phyloP scores from a whole-genome alignment of 1,140 invertebrate genomes.

The Psix sp. region DNA sequence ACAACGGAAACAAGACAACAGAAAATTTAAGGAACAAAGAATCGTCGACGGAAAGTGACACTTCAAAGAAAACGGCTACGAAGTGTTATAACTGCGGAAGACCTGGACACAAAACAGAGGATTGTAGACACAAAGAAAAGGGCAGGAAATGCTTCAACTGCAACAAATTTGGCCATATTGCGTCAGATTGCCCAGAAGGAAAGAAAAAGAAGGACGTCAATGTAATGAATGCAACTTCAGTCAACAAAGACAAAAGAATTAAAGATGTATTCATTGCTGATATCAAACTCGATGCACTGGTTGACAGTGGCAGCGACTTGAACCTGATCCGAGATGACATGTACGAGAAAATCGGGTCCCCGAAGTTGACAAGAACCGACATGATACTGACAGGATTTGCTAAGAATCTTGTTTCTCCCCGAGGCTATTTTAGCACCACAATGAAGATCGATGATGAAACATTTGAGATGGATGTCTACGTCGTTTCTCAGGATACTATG shows the following conservation, averaged over 20 bases:
- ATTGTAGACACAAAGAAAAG: conserved; percentile 29
- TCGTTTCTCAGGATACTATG: conserved; percentile 22
- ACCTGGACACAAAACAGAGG: conserved; percentile 60
- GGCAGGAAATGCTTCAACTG: conserved; percentile 37
- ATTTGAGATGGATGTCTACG: conserved; percentile 17
- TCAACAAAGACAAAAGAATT: background rate
- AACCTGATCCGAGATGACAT: background rate
- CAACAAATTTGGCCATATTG: conserved; percentile 29
- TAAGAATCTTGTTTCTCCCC: conserved; percentile 1
- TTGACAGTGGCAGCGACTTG: conserved; percentile 20
- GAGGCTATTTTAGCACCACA: conserved; percentile 3
- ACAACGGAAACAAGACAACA: background rate
- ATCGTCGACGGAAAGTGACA: background rate
- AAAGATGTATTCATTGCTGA: background rate
- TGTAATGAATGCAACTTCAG: background rate
- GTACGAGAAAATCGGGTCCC: background rate
- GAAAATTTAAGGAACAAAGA: conserved; percentile 15
- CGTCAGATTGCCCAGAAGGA: conserved; percentile 21
- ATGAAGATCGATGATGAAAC: background rate
- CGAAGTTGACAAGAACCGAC: conserved; percentile 2
- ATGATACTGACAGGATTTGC: conserved; percentile 21
- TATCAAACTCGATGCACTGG: background rate
- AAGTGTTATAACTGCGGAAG: conserved; percentile 36
- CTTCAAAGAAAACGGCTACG: background rate
- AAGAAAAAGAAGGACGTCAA: conserved; percentile 1